These are phyloP conservation scores for Micronycteris hirsuta DNA, from an alignment of 2,113 vertebrate genomes.

Conservation along the genomic window DNA sequence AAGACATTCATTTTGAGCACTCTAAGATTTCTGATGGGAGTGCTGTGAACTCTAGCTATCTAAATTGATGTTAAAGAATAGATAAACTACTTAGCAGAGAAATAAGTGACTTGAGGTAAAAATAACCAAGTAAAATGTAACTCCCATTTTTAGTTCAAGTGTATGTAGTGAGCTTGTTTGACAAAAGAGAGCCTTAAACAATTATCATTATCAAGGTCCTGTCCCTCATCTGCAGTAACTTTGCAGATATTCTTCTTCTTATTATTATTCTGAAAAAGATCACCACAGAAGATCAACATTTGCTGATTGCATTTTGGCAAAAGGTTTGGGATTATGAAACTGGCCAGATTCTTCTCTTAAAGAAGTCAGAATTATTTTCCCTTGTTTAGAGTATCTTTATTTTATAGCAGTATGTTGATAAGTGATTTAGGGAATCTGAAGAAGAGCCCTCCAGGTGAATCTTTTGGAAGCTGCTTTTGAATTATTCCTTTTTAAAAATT, in stretches of 20 bases:
- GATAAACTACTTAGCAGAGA: conserved; percentile 59
- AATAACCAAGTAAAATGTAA: conserved; percentile 57
- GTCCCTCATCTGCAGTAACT: conserved; percentile 7
- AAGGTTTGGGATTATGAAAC: neutral
- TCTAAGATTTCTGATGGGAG: conserved; percentile 57
- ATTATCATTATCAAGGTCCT: neutral
- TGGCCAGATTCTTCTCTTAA: conserved; percentile 16
- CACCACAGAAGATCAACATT: neutral
- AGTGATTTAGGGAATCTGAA: neutral
- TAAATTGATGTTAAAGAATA: conserved; percentile 65
- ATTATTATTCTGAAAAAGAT: neutral
- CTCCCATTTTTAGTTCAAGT: conserved; percentile 38
- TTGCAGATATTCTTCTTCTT: conserved; percentile 2
- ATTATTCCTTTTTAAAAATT: neutral
- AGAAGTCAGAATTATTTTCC: neutral
- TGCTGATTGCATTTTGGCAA: neutral
- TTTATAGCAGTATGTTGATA: neutral
- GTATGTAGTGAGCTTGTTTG: neutral
- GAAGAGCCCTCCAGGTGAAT: neutral
- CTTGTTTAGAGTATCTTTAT: neutral
- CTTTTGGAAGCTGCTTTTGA: neutral
- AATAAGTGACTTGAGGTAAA: conserved; percentile 63
- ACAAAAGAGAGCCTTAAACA: neutral
- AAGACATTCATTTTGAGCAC: conserved; percentile 62
- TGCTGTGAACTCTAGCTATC: conserved; percentile 49